Conservation (phyloP, 2,888 invertebrate species). For the Eilema sororculum region DNA sequence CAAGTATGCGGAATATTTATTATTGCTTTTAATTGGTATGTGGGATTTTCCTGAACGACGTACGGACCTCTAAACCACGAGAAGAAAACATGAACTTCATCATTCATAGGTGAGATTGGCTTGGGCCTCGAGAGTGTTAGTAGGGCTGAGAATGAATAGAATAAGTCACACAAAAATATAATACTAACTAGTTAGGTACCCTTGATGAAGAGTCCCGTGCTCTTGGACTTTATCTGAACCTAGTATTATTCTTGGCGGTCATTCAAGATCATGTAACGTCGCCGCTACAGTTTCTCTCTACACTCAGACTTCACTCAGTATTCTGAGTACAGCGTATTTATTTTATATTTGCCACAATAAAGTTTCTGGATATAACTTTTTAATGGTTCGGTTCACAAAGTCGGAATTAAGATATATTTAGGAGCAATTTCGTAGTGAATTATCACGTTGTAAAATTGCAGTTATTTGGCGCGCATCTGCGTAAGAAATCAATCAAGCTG, state of each 20-base stretch:
- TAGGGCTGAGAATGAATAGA: background rate
- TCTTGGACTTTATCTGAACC: constrained; percentile 1
- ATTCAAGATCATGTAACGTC: constrained; percentile 4
- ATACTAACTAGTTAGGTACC: background rate
- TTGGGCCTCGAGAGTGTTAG: background rate
- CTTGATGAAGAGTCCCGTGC: background rate
- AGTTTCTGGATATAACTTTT: constrained; percentile 3
- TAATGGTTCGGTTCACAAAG: background rate
- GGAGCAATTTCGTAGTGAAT: background rate
- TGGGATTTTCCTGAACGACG: no score
- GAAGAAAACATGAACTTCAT: background rate
- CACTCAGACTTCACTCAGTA: background rate
- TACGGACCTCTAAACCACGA: background rate
- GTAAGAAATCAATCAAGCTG: constrained; percentile 2
- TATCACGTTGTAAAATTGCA: constrained; percentile 1
- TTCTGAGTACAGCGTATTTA: background rate
- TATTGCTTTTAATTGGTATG: no score
- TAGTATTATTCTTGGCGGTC: constrained; percentile 4
- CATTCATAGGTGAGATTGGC: background rate
- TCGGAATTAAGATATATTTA: constrained; percentile 1
- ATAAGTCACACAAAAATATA: background rate
- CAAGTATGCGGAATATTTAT: no score
- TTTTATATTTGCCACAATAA: background rate
- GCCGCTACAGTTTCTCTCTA: background rate
- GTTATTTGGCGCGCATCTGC: background rate